Percentiles rank a stretch among this genome's conserved stretches.
Conservation (phyloP, 1,140 invertebrate species). For the Ceratina japonica region DNA sequence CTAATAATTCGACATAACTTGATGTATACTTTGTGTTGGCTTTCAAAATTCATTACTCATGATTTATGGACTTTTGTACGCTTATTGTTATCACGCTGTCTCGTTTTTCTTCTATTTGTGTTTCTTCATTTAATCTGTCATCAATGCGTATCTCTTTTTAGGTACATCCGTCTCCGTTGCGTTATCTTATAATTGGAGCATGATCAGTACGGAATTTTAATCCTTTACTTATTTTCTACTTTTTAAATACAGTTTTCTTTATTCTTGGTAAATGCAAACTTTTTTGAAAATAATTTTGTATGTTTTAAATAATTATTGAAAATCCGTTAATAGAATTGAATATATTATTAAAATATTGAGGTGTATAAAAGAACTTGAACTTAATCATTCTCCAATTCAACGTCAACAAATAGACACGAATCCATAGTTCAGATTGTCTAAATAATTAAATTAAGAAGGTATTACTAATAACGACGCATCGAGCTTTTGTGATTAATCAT, state of each 20-base stretch:
- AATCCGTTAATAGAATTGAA: background rate
- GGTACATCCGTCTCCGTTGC: constrained; percentile 5
- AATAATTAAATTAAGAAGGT: constrained; percentile 38
- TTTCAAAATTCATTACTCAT: background rate
- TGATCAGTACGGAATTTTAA: background rate
- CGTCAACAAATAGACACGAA: constrained; percentile 33
- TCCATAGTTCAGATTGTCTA: constrained; percentile 23
- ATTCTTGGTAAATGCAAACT: background rate
- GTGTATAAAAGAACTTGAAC: constrained; percentile 1
- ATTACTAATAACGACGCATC: constrained; percentile 61
- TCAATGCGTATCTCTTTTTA: background rate
- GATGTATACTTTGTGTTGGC: constrained; percentile 16
- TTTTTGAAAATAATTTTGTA: background rate
- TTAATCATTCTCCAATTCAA: constrained; percentile 52
- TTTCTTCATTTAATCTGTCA: constrained; percentile 5
- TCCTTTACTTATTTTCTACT: background rate
- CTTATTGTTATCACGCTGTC: constrained; percentile 28
- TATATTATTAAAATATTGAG: background rate
- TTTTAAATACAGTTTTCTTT: background rate
- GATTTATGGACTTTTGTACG: background rate
- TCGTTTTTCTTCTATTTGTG: background rate
- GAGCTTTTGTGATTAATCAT: constrained; percentile 63
- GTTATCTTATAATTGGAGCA: constrained; percentile 29
- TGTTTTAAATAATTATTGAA: background rate
- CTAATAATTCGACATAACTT: background rate